phyloP scores from a whole-genome alignment of 2,888 invertebrate species.

The Dilophus febrilis region DNA sequence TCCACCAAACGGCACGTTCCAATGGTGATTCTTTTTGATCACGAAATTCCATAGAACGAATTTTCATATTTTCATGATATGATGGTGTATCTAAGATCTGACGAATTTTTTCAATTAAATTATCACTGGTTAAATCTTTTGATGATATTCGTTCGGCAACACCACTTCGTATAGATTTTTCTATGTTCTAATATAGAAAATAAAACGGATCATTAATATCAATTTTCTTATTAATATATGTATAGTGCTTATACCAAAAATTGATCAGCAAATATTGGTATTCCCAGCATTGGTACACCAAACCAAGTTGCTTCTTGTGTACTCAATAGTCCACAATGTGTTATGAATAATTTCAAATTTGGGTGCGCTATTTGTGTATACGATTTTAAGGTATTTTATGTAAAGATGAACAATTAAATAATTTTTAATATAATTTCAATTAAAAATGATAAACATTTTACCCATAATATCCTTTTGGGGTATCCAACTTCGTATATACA shows the following conservation, averaged over 20 bases:
- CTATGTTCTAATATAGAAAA: conserved; percentile 6
- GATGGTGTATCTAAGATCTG: conserved; percentile 11
- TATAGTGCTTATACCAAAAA: neutral
- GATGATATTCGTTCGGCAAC: conserved; percentile 12
- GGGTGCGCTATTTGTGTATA: conserved; percentile 5
- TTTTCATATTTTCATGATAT: conserved; percentile 6
- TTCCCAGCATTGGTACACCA: conserved; percentile 7
- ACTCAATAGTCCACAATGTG: conserved; percentile 7
- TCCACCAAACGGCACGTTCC: conserved; percentile 7
- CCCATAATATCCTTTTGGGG: conserved; percentile 36
- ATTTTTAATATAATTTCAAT: neutral
- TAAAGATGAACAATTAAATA: no score
- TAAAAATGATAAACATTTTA: conserved; percentile 12
- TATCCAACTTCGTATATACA: conserved; percentile 31
- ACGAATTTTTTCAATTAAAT: conserved; percentile 7
- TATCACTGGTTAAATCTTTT: conserved; percentile 10
- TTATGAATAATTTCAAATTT: conserved; percentile 7
- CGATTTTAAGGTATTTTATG: neutral
- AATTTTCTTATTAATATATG: neutral
- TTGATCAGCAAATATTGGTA: conserved; percentile 8
- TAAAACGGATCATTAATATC: neutral
- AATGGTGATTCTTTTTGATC: conserved; percentile 4
- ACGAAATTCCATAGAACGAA: conserved; percentile 1
- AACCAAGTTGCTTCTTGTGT: conserved; percentile 6
- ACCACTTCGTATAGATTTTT: conserved; percentile 9